Base-by-base conservation (phyloP, 2,888 invertebrate species). In the Zygaena filipendulae region DNA sequence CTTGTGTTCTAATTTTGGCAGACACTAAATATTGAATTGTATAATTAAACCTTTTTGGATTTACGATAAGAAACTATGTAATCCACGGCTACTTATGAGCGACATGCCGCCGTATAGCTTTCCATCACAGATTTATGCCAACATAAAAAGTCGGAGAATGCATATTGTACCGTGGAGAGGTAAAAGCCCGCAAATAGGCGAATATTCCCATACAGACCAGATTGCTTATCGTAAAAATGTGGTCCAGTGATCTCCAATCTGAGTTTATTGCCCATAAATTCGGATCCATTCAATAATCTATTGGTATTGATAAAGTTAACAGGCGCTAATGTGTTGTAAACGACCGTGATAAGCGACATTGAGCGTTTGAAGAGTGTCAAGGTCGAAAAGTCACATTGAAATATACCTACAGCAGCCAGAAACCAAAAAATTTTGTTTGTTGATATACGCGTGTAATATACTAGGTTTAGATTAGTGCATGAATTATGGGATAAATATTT, bases 221-320 rank as follows among this genome's bases (percentile, higher is more conserved):
- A 77, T 77, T 75, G 70, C 68, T 61, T 60, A 64, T 74, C 75
- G 61, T 77, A 75, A 75, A 75, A 64, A 40, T 50, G 57, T 57
- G 63, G 63, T 66, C 69, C 62, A 55, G 56, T 61, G 72, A 74
- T 75, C 75, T 69, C 67, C 68, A 75, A 75, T 77, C 74, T 61
- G 53, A 45, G 55, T 75, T 77, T 74, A 77, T 63, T 39, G 64
- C 46, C 59, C 45, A 63, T 75, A 70, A 72, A 60, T 61, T 50
- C 34, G 35, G 27, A 38, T 49, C 56, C 52, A 67, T 71, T 70
- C 70, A 71, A 70, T 72, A 62, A 70, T 58, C 57, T 59, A 55
- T 49, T 45, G 54, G 40, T 49, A 53, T 68, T 66, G 61, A 71
- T 64, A 66, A 58, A 59, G 60, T 60, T 69, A 71, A 74, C 59